Percentiles rank a stretch among this genome's conserved stretches.
phyloP scores from a whole-genome alignment of 2,888 invertebrate genomes.

The Didymodactylos carnosus region DNA sequence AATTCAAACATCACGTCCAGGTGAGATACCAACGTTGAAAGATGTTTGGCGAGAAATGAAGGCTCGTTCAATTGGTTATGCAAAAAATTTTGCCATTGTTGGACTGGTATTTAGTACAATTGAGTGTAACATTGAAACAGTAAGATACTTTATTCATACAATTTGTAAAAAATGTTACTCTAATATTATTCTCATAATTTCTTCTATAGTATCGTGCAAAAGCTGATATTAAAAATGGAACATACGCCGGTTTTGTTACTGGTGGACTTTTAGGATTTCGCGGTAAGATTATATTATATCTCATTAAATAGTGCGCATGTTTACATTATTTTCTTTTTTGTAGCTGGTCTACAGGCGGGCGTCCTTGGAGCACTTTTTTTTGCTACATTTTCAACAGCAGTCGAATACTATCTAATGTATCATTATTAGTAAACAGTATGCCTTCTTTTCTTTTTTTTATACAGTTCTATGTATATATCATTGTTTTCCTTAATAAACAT shows the following conservation, averaged over 20 bases:
- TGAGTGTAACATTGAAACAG: slow-evolving; percentile 75
- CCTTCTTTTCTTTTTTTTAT: neutral
- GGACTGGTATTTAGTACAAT: slow-evolving; percentile 81
- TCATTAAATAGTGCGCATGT: neutral
- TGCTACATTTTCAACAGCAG: slow-evolving; percentile 82
- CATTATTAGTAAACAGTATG: neutral
- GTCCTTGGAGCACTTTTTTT: slow-evolving; percentile 83
- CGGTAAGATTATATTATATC: slow-evolving; percentile 23
- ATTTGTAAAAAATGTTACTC: neutral
- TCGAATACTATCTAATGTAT: slow-evolving; percentile 57
- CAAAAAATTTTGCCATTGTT: slow-evolving; percentile 88
- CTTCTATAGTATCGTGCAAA: slow-evolving; percentile 52
- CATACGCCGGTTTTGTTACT: slow-evolving; percentile 74
- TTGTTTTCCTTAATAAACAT: too few relatives aligned
- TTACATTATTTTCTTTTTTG: neutral
- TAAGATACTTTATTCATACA: neutral
- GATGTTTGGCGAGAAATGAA: slow-evolving; percentile 80
- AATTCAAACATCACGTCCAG: slow-evolving; percentile 28
- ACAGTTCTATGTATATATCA: too few relatives aligned
- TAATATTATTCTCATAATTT: neutral
- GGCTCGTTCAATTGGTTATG: slow-evolving; percentile 67
- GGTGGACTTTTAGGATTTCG: slow-evolving; percentile 57
- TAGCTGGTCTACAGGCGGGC: slow-evolving; percentile 74
- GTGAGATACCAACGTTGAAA: slow-evolving; percentile 58
- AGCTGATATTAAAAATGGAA: slow-evolving; percentile 87